Evolutionary conservation across 1,140 invertebrate genomes (phyloP), one percentile per base, ranked within the genome.

Genomic region (Trichogramma pretiosum): DNA sequence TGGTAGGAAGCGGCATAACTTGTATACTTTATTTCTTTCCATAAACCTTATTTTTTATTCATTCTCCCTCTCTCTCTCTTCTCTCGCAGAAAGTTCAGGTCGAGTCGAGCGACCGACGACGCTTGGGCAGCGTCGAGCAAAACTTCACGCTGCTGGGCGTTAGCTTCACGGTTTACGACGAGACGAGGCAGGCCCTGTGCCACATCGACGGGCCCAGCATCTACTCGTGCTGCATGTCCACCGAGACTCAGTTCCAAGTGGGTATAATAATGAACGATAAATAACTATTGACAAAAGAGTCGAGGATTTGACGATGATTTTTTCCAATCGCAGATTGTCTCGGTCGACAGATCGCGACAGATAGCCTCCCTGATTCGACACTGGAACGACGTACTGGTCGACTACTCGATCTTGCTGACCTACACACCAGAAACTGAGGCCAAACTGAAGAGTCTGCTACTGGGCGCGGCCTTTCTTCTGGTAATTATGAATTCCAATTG

Each of bases 391-490:
- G 44, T 40, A 2, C 28, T 54, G 2, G 52, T 53, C 7, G 65
- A 67, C 50, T 63, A 67, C 23, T 54, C 41, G 13, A 11, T 64
- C 3, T 43, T 60, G 8, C 34, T 65, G 7, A 64, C 65, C 10
- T 63, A 65, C 23, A 53, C 63, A 1, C 39, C 44, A 4, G 43
- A 63, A 3, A 60, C 46, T 5, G 50, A 60, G 24, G 51, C 61
- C n/a, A 61, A 58, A 35, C 37, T 67, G 3, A 67, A 67, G 40
- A 58, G 60, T 36, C 42, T 67, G 14, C 54, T 67, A 7, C 51
- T 67, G 11, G 65, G 56, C 0, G 62, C 62, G 16, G 48, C 61
- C 5, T 67, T 67, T 45, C 34, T 67, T n/a, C 10, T 66, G 57
- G 65, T 65, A 57, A 56, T 28, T n/a, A n/a, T n/a, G n/a, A n/a